A percentile compares a stretch with the other conserved stretches of the same genome.
Evolutionary conservation across 2,888 invertebrate species (phyloP).

Genomic region (Luffia ferchaultella): DNA sequence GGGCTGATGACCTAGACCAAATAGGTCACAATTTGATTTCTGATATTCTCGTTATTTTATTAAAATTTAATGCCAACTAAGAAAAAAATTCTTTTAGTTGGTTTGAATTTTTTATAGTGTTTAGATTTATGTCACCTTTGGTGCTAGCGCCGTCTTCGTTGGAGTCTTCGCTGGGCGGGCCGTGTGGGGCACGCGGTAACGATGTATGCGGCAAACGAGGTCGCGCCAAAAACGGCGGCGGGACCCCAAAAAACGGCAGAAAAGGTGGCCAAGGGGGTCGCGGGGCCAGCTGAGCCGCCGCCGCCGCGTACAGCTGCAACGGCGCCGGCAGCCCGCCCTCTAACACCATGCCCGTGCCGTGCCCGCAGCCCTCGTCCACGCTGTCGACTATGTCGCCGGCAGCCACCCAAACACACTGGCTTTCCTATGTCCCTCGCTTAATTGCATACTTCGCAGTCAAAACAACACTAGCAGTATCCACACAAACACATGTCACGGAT

Average conservation of each 20-base stretch:
- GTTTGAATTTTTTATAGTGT: too few relatives aligned
- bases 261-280: conserved; percentile 70
- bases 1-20: too few relatives aligned
- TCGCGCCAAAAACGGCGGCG: conserved; percentile 62
- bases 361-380: neutral
- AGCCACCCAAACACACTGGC: too few relatives aligned
- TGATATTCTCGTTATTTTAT: too few relatives aligned
- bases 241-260: conserved; percentile 67
- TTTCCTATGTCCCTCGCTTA: too few relatives aligned
- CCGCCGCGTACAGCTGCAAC: conserved; percentile 74
- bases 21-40: too few relatives aligned
- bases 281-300: conserved; percentile 67
- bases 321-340: conserved; percentile 75
- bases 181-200: conserved; percentile 49
- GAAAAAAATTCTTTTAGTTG: too few relatives aligned
- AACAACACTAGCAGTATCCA: neutral
- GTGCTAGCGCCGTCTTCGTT: conserved; percentile 62
- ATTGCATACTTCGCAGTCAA: too few relatives aligned
- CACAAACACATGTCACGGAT: neutral
- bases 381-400: neutral
- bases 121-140: conserved; percentile 44
- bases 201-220: conserved; percentile 44
- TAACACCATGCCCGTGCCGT: conserved; percentile 66
- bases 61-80: too few relatives aligned
- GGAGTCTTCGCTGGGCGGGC: conserved; percentile 63